Percentiles rank a stretch among this genome's conserved stretches.
Conservation (phyloP, 1,140 invertebrate species). For the Elymnias hypermnestra region DNA sequence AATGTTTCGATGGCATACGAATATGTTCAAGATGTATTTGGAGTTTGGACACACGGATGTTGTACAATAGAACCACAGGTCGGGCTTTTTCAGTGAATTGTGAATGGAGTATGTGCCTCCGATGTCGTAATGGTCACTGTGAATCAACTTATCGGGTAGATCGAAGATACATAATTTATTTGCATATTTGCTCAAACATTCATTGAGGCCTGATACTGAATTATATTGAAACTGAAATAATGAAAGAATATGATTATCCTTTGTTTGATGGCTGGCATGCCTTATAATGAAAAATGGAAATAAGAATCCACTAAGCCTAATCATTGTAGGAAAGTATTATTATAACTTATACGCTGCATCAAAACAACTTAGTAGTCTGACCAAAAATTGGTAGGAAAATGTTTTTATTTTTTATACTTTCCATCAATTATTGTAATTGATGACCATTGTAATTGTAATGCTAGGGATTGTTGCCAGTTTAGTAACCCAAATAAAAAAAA, state of each 20-base stretch:
- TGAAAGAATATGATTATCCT: not conserved
- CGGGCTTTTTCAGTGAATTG: constrained; percentile 32
- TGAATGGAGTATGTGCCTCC: constrained; percentile 40
- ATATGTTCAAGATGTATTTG: constrained; percentile 46
- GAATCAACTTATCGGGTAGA: constrained; percentile 31
- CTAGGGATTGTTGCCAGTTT: no score
- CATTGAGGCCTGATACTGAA: constrained; percentile 33
- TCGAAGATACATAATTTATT: constrained; percentile 43
- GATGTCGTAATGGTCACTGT: constrained; percentile 41
- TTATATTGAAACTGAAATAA: constrained; percentile 29
- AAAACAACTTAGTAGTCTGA: no score
- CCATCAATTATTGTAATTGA: no score
- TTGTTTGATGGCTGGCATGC: no score
- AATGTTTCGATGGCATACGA: constrained; percentile 40
- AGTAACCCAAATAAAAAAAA: no score
- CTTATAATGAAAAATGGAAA: no score
- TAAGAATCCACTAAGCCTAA: no score
- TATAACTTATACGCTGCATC: no score
- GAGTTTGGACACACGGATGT: constrained; percentile 33
- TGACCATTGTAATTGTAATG: no score
- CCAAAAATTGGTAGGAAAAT: no score
- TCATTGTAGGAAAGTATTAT: no score
- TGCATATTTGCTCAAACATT: constrained; percentile 36
- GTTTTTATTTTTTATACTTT: no score
- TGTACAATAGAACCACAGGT: constrained; percentile 51